These are phyloP conservation scores for Microchrysa polita DNA, from an alignment of 2,888 invertebrate species.

Conservation along the genomic window DNA sequence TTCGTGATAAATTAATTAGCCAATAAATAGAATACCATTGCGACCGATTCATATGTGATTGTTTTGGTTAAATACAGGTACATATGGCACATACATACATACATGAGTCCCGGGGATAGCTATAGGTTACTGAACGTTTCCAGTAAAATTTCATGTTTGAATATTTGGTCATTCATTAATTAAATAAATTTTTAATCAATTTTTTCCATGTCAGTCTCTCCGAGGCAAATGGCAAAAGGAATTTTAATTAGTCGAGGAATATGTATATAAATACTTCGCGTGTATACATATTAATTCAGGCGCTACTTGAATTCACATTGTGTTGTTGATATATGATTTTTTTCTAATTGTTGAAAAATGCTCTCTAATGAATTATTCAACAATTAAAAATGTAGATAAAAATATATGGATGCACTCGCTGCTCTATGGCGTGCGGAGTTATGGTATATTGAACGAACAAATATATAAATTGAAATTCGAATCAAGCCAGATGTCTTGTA, in stretches of 20 bases:
- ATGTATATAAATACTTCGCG: conserved; percentile 14
- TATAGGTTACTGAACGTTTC: conserved; percentile 26
- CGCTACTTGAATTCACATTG: conserved; percentile 4
- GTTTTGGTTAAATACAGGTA: too few species aligned
- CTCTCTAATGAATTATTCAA: neutral
- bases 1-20: conserved; percentile 49
- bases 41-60: neutral
- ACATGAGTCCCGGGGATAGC: neutral
- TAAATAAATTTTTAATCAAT: conserved; percentile 11
- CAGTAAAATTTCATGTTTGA: conserved; percentile 8
- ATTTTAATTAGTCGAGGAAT: conserved; percentile 29
- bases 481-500: neutral
- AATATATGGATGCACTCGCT: neutral
- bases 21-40: conserved; percentile 30
- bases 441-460: neutral
- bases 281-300: conserved; percentile 3
- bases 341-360: conserved; percentile 11
- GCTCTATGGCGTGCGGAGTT: neutral
- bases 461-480: neutral
- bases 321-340: neutral
- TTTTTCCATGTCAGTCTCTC: neutral
- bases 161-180: conserved; percentile 28
- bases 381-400: neutral
- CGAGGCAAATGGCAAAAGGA: conserved; percentile 18
- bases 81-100: neutral